Base-by-base conservation (phyloP, 2,888 invertebrate species). In the Coelinius sp. region DNA sequence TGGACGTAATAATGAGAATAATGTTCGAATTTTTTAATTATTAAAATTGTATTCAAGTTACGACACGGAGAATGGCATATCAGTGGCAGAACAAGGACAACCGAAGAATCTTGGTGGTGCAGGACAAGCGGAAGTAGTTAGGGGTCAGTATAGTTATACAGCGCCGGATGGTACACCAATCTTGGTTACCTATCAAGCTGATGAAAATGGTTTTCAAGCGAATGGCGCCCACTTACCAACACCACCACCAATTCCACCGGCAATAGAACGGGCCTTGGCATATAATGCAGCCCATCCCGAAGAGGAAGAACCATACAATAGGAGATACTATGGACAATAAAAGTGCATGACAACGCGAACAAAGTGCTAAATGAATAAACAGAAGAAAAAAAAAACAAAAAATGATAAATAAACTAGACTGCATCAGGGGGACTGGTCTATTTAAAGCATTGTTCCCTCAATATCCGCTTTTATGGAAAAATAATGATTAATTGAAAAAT, bases 141-240 rank as follows among this genome's bases (percentile, higher is more conserved):
- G 86, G 73, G 93, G 93, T 53, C 92, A 91, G 79, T 92, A 91
- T 81, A 91, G 92, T 77, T 93, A 92, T 86, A 92, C 92, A 35
- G 90, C 92, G 0, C 92, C 92, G 1, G 93, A 93, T 76, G 93
- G 93, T 41, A 89, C 90, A 3, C 89, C 91, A 12, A 92, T 93
- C 75, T 84, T 90, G 0, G 88, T 93, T 12, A 89, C 90, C 8
- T 93, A 93, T 81, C 90, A 91, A 38, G 93, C 93, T n/a, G 92
- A 93, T 78, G 93, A 93, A 80, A 92, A 92, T 76, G 92, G 92
- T 52, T 93, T 92, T 86, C 92, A 91, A 80, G 91, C 93, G 8
- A 90, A 90, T 86, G 94, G 95, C 41, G 93, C 92, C 62, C 94
- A 95, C 86, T 88, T 95, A 53, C 95, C 95, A 12, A 95, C 94